These are phyloP conservation scores for Ophion costatus DNA, from an alignment of 2,888 invertebrate genomes.

Conservation along the genomic window DNA sequence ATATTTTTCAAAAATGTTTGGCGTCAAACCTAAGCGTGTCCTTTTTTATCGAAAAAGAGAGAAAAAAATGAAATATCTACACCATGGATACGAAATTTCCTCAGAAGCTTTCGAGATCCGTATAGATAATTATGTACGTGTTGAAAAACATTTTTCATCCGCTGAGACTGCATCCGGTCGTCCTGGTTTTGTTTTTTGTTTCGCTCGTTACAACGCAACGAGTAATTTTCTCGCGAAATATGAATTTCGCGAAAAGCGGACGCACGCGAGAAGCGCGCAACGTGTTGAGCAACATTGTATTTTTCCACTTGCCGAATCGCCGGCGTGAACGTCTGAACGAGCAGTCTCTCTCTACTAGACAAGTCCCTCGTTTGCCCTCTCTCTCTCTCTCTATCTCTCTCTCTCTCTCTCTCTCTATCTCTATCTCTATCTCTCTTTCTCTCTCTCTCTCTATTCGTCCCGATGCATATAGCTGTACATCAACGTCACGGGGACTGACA, in stretches of 20 bases:
- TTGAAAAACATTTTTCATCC: background rate
- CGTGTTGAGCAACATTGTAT: slow-evolving; percentile 58
- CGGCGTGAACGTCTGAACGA: slow-evolving; percentile 44
- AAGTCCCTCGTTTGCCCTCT: slow-evolving; percentile 42
- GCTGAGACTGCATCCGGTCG: background rate
- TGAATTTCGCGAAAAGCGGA: slow-evolving; percentile 15
- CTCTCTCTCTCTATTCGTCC: background rate
- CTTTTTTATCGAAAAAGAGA: no score
- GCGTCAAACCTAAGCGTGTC: no score
- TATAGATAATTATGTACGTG: background rate
- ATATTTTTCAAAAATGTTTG: no score
- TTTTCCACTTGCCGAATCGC: slow-evolving; percentile 65
- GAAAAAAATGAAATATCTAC: no score
- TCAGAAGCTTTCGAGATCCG: background rate
- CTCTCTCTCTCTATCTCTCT: background rate
- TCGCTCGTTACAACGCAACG: slow-evolving; percentile 9
- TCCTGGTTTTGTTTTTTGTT: slow-evolving; percentile 12
- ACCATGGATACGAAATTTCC: background rate
- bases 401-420: no score
- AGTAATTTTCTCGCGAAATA: slow-evolving; percentile 42
- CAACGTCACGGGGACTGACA: slow-evolving; percentile 44
- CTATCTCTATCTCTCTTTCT: no score
- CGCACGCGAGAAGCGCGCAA: slow-evolving; percentile 31
- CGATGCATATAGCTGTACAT: slow-evolving; percentile 29
- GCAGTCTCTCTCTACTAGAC: slow-evolving; percentile 58